These are phyloP conservation scores for Caenorhabditis sp. DNA, from an alignment of 2,888 invertebrate species.

Conservation along the genomic window DNA sequence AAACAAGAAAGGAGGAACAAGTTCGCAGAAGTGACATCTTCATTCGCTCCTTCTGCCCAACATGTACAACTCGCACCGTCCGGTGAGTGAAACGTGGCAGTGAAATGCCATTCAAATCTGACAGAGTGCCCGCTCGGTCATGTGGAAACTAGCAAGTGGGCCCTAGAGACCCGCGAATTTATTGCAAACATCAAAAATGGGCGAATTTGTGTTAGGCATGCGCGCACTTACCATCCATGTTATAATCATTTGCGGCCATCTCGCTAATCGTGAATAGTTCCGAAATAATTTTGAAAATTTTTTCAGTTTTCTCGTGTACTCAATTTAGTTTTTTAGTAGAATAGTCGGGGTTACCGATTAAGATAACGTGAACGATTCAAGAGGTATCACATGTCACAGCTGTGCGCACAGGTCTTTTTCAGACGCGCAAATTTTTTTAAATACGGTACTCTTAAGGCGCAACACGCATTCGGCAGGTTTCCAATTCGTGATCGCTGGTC, in stretches of 20 bases:
- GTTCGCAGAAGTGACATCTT: neutral
- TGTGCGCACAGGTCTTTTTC: no score
- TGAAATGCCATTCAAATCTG: constrained; percentile 10
- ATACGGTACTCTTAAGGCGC: no score
- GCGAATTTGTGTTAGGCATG: no score
- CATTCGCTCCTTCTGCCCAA: neutral
- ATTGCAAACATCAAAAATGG: neutral
- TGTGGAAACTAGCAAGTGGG: constrained; percentile 45
- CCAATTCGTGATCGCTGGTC: no score
- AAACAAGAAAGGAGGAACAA: constrained; percentile 8
- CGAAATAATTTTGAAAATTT: constrained; percentile 1
- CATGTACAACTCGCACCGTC: constrained; percentile 38
- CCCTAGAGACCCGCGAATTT: constrained; percentile 25
- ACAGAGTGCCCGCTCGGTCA: constrained; percentile 30
- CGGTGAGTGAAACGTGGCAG: constrained; percentile 24
- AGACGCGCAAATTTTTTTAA: no score
- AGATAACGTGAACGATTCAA: no score
- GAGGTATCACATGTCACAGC: no score
- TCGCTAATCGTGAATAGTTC: constrained; percentile 9
- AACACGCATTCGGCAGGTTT: no score
- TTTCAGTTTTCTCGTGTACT: neutral
- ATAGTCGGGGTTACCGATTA: no score
- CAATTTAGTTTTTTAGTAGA: neutral
- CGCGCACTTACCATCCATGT: constrained; percentile 55
- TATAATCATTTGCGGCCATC: constrained; percentile 47